Conservation (phyloP, 1,140 invertebrate species). For the Leguminivora glycinivorella region DNA sequence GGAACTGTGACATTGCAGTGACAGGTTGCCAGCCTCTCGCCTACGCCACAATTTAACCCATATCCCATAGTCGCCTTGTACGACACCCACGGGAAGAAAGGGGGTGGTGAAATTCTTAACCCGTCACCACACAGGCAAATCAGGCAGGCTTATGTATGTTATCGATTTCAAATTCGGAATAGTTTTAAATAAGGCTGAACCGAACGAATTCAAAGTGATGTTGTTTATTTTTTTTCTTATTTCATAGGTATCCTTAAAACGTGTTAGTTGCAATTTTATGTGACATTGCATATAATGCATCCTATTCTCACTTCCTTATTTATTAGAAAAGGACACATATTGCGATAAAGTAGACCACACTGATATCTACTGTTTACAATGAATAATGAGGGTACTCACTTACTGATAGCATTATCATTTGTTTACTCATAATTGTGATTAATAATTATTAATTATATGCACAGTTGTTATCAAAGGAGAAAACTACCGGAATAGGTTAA, state of each 20-base stretch:
- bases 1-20: too few relatives aligned
- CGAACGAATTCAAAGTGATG: too few relatives aligned
- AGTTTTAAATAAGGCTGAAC: too few relatives aligned
- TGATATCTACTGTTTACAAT: not conserved
- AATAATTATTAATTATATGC: not conserved
- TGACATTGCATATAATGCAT: not conserved
- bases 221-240: not conserved
- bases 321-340: not conserved
- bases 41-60: too few relatives aligned
- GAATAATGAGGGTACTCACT: constrained; percentile 5
- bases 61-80: too few relatives aligned
- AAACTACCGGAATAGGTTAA: not conserved
- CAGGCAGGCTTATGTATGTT: too few relatives aligned
- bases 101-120: too few relatives aligned
- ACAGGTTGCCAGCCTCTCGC: too few relatives aligned
- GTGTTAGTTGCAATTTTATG: not conserved
- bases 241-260: too few relatives aligned
- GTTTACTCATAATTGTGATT: not conserved
- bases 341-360: not conserved
- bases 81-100: too few relatives aligned
- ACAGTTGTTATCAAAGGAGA: not conserved
- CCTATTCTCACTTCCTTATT: not conserved
- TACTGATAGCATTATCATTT: constrained; percentile 9
- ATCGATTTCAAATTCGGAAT: too few relatives aligned
- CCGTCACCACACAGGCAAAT: too few relatives aligned